Evolutionary conservation across 2,113 vertebrate species (phyloP).

Genomic region (Ranitomeya imitator): DNA sequence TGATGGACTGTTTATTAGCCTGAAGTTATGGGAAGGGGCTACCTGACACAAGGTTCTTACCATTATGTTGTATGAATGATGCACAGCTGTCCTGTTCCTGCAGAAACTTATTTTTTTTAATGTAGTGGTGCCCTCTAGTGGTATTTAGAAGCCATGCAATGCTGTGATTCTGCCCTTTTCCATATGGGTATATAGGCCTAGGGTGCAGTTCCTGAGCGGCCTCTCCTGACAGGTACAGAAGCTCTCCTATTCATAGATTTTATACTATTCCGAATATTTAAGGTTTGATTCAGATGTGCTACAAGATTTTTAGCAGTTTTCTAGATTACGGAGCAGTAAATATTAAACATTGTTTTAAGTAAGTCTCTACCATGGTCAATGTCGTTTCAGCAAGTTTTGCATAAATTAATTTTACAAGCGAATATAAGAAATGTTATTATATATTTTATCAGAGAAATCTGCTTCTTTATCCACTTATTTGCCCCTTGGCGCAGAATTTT

Average conservation of each 20-base stretch:
- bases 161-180: not conserved
- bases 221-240: not conserved
- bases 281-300: not conserved
- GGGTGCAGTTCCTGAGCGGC: not conserved
- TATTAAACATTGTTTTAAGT: not conserved
- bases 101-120: not conserved
- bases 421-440: too few species aligned
- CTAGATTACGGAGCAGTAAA: not conserved
- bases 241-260: not conserved
- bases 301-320: not conserved
- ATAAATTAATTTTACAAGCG: too few species aligned
- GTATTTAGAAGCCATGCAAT: not conserved
- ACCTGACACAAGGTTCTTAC: not conserved
- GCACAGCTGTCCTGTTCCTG: too few species aligned
- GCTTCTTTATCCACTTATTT: too few species aligned
- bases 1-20: too few species aligned
- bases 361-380: too few species aligned
- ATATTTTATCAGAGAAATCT: too few species aligned
- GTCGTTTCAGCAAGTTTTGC: too few species aligned
- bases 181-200: too few species aligned
- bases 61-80: not conserved
- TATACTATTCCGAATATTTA: not conserved
- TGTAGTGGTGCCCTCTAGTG: constrained; percentile 18
- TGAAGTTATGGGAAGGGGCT: too few species aligned
- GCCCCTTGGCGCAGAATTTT: too few species aligned